phyloP scores from a whole-genome alignment of 2,113 vertebrate species.

The Microcebus tavaratra region DNA sequence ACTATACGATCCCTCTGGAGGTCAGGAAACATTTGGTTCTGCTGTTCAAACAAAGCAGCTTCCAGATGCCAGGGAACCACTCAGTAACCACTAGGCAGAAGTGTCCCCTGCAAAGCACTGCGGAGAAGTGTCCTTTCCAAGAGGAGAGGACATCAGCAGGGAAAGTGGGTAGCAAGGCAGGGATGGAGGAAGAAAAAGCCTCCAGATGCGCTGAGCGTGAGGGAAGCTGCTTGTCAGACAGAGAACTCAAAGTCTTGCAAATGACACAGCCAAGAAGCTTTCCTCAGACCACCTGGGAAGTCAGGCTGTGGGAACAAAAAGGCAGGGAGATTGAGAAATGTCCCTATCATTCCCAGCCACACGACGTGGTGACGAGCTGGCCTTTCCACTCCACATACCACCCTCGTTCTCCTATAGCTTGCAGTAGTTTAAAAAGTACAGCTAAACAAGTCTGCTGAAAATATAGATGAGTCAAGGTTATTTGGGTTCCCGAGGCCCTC shows the following conservation, averaged over 20 bases:
- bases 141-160: too few relatives aligned
- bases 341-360: neutral
- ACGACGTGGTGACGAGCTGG: accelerated
- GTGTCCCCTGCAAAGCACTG: neutral
- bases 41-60: neutral
- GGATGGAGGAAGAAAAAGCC: neutral
- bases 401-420: too few relatives aligned
- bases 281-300: neutral
- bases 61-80: neutral
- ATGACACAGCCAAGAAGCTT: neutral
- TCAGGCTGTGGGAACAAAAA: neutral
- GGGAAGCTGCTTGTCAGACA: neutral
- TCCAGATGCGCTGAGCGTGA: neutral
- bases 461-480: neutral
- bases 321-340: accelerated
- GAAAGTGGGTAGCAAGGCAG: too few relatives aligned
- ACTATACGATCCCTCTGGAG: accelerated
- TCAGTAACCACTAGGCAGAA: neutral
- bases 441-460: neutral
- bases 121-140: neutral
- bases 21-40: neutral
- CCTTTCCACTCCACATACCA: accelerated
- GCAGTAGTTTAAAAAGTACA: neutral
- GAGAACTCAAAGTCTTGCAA: neutral
- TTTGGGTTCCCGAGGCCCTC: neutral